These are phyloP conservation scores for Hipposideros armiger DNA, from an alignment of 2,113 vertebrate genomes.

Conservation along the genomic window DNA sequence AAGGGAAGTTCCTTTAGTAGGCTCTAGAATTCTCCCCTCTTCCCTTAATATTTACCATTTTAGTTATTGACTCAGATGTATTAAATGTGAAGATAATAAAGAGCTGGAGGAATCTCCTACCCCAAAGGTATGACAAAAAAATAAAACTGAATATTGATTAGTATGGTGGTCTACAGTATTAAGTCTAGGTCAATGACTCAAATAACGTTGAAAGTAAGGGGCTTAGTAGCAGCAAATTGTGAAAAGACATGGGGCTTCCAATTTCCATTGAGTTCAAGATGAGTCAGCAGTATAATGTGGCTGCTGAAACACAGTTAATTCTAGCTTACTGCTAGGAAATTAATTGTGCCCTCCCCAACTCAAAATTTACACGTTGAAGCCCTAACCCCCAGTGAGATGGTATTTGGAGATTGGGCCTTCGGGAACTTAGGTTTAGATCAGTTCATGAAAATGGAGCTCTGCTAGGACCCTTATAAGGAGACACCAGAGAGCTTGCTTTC, in stretches of 20 bases:
- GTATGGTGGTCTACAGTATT: not conserved
- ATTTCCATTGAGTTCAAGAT: not conserved
- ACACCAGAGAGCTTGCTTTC: not conserved
- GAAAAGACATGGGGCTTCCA: not conserved
- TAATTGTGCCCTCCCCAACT: not conserved
- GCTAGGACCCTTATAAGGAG: not conserved
- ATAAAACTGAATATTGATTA: not conserved
- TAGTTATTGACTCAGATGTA: not conserved
- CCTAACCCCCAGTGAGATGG: not conserved
- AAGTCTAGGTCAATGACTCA: not conserved
- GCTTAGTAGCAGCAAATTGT: not conserved
- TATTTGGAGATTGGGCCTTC: not conserved
- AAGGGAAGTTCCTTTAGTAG: not conserved
- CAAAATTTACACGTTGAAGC: not conserved
- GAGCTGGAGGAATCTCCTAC: not conserved
- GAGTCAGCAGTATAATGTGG: not conserved
- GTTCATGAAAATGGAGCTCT: not conserved
- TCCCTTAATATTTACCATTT: not conserved
- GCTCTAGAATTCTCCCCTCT: not conserved
- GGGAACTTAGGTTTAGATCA: not conserved
- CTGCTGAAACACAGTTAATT: not conserved
- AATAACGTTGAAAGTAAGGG: not conserved
- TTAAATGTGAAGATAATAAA: not conserved
- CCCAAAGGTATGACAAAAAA: not conserved
- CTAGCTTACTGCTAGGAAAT: not conserved